phyloP scores from a whole-genome alignment of 30 jellyfish, hydroid and myxozoan genomes.

The Pseudorhiza aurosa region DNA sequence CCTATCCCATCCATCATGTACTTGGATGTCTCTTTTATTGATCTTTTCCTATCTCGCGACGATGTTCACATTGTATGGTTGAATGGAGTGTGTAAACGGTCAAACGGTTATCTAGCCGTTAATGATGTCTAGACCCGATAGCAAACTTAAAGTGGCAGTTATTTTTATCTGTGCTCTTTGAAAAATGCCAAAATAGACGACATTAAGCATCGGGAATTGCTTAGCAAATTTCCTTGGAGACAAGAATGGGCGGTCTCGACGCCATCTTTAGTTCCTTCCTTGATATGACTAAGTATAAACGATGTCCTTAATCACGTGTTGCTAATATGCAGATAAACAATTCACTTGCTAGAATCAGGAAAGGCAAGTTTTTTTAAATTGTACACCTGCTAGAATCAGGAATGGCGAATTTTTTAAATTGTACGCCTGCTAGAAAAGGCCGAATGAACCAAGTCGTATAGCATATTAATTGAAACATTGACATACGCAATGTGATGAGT shows the following conservation, averaged over 20 bases:
- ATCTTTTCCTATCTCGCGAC: no score
- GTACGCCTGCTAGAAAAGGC: no score
- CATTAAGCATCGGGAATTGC: not conserved
- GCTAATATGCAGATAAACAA: not conserved
- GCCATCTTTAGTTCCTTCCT: not conserved
- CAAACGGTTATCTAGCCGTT: not conserved
- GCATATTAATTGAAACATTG: no score
- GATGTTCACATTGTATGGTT: not conserved
- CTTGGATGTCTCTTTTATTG: no score
- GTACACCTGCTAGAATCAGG: no score
- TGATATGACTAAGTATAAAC: not conserved
- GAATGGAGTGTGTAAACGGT: no score
- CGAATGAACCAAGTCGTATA: no score
- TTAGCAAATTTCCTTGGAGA: conserved; percentile 5
- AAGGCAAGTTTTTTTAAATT: no score
- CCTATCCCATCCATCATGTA: no score
- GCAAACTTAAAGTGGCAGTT: not conserved
- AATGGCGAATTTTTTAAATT: no score
- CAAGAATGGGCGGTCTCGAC: not conserved
- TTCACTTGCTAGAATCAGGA: not conserved
- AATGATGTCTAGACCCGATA: not conserved
- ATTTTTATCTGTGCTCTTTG: not conserved
- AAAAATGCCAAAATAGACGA: not conserved
- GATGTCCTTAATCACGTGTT: not conserved
- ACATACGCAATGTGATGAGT: no score